A percentile compares a stretch with the other conserved stretches of the same genome.
These are phyloP conservation scores for Psilanteris sp. DNA, from an alignment of 1,140 invertebrate genomes.

Conservation along the genomic window DNA sequence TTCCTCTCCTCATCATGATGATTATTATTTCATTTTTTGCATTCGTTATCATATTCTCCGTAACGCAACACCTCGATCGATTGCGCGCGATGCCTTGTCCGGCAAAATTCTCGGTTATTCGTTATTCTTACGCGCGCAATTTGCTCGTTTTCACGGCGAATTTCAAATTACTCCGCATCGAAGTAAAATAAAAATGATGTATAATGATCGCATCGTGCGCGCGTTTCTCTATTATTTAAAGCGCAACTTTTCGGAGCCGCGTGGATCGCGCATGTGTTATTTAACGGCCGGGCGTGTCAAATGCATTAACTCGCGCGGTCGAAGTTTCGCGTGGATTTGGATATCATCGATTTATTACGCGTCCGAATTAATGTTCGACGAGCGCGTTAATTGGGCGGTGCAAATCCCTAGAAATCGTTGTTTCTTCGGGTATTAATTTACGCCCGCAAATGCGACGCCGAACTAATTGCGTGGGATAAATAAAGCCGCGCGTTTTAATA, in stretches of 20 bases:
- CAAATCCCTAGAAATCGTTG: too few species aligned
- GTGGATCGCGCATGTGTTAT: constrained; percentile 38
- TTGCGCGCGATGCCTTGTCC: too few species aligned
- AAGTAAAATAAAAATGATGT: constrained; percentile 31
- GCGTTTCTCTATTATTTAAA: constrained; percentile 27
- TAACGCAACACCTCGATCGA: too few species aligned
- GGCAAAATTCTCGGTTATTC: too few species aligned
- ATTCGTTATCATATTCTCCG: too few species aligned
- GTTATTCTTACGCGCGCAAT: constrained; percentile 11
- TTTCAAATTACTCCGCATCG: constrained; percentile 21
- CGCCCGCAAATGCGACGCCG: not conserved
- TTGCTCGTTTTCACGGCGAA: constrained; percentile 19
- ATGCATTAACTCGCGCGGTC: constrained; percentile 23
- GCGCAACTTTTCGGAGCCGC: constrained; percentile 21
- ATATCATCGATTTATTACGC: constrained; percentile 20
- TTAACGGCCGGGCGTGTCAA: constrained; percentile 27
- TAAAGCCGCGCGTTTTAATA: too few species aligned
- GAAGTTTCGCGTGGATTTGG: constrained; percentile 32
- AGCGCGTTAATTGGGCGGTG: constrained; percentile 14
- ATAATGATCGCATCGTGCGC: constrained; percentile 11
- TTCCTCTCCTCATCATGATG: too few species aligned
- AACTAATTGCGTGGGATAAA: too few species aligned
- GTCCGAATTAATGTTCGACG: constrained; percentile 25
- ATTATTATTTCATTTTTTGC: too few species aligned
- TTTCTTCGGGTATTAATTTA: constrained; percentile 14